Base-by-base conservation (phyloP, 2,797 vertebrate genomes). In the Enteromius anoplus region DNA sequence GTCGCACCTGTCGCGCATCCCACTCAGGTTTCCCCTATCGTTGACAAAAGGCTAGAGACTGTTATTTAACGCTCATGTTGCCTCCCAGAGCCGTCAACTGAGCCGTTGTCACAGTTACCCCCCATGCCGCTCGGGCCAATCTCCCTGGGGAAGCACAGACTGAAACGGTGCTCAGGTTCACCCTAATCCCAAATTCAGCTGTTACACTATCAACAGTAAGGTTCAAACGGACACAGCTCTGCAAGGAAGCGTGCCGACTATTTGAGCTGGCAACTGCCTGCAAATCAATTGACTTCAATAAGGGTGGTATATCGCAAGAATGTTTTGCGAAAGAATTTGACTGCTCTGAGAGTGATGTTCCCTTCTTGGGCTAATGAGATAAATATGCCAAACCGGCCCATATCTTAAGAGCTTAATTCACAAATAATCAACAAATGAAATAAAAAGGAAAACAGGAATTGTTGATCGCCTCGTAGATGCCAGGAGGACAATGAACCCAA, bases 31-130 rank as follows among this genome's bases (percentile, higher is more conserved):
- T 85, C 86, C 66, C 65, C 29, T 76, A 71, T 75, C 19, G n/a
- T 32, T 89, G 85, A 84, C 89, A 87, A 88, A 76, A 89, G 84
- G 34, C 66, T 86, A 85, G 86, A 81, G 75, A 84, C 77, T 86
- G 89, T 92, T 94, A 92, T 88, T 92, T 91, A 93, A 93, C 71
- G 88, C 91, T 93, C 89, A 91, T 55, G 17, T 42, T 89, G 86
- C 82, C 85, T 51, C 2, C 83, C 81, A 73, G 78, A 87, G 86
- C 85, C 80, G 1, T 62, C 10, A 60, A 55, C 23, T 47, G 5
- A 70, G n/a, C 49, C 0, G 47, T 71, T 34, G 75, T 78, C 75
- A 83, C 10, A 26, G 82, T 77, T 60, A 83, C 75, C 19, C 70
- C 45, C 40, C 47, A 76, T 62, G 82, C 45, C 5, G 10, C 42